Percentiles rank a stretch among this genome's conserved stretches.
Evolutionary conservation across 2,888 invertebrate genomes (phyloP).

Genomic region (Coremacera marginata): DNA sequence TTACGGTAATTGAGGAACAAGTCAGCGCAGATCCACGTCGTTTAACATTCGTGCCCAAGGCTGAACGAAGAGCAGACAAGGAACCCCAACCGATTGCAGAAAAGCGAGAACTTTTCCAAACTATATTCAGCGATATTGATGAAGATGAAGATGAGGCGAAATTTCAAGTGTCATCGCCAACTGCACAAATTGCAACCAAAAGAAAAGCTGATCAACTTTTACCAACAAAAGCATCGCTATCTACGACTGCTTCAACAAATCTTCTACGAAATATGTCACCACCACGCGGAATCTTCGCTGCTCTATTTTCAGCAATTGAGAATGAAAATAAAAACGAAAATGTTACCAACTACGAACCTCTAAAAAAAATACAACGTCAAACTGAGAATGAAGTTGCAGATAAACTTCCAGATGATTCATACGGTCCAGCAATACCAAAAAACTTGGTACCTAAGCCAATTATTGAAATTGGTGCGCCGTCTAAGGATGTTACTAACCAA

Average conservation of each 20-base stretch:
- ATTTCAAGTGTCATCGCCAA: slow-evolving; percentile 44
- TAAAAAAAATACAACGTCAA: not conserved
- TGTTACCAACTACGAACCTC: not conserved
- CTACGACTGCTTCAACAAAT: slow-evolving; percentile 70
- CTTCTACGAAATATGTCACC: slow-evolving; percentile 77
- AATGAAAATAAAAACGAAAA: slow-evolving; percentile 12
- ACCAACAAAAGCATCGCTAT: slow-evolving; percentile 36
- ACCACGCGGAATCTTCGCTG: slow-evolving; percentile 77
- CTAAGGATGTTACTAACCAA: slow-evolving; percentile 45
- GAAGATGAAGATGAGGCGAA: slow-evolving; percentile 73
- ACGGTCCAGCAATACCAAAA: slow-evolving; percentile 55
- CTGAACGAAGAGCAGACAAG: slow-evolving; percentile 59
- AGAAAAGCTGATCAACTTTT: slow-evolving; percentile 44
- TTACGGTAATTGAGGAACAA: slow-evolving; percentile 35
- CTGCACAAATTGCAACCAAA: slow-evolving; percentile 54
- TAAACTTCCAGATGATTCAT: slow-evolving; percentile 45
- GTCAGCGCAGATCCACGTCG: slow-evolving; percentile 29
- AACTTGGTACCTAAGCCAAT: not conserved
- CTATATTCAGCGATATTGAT: slow-evolving; percentile 88
- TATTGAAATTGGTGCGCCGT: slow-evolving; percentile 45
- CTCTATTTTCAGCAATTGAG: slow-evolving; percentile 53
- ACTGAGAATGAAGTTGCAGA: slow-evolving; percentile 23
- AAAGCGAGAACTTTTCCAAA: slow-evolving; percentile 86
- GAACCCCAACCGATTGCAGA: slow-evolving; percentile 70
- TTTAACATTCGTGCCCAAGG: slow-evolving; percentile 57